Base-by-base conservation (phyloP, 2,113 vertebrate genomes). In the Beaufortia kweichowensis region DNA sequence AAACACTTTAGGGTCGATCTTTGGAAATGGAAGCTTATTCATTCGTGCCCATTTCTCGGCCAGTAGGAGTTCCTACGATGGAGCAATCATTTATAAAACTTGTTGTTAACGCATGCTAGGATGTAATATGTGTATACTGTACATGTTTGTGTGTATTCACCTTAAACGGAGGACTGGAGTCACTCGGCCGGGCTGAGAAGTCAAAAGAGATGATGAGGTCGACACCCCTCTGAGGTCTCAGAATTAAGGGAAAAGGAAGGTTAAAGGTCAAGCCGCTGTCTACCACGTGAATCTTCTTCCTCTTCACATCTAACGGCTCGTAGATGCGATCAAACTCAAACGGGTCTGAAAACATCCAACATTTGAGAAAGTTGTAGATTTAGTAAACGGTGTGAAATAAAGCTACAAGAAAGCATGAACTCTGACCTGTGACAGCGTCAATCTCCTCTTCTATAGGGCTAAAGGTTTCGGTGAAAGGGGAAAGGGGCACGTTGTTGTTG, bases 11-110 rank as follows among this genome's bases (percentile, higher is more conserved):
- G 95, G 94, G 82, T 99, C 96, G n/a, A 99, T 99, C 89, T 98
- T 98, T 0, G 97, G 97, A 83, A 99, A 99, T 0, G 95, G 92
- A 39, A 98, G 94, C 73, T 97, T 98, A 91, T 99, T 98, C 97
- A 99, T 98, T 77, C 92, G 94, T 63, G 97, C 97, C 97, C 97
- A 99, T 82, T 99, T 99, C 84, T 98, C 96, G 29, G 97, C 97
- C 73, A 99, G 90, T 5, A 98, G 90, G 68, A 99, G 94, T 85
- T 99, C 97, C 97, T 99, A 62, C 2, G 50, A 41, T 59, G 33
- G 3, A 74, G 14, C 66, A 70, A 60, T 0, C 43, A 29, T 75
- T 60, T 1, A 78, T 8, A 28, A 59, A 57, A 46, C 39, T n/a
- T 39, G 4, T 15, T 66, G 62, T 67, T 14, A 61, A 19, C 74